A percentile compares a stretch with the other conserved stretches of the same genome.
These are phyloP conservation scores for Psylliodes chrysocephalus DNA, from an alignment of 2,888 invertebrate genomes.

Conservation along the genomic window DNA sequence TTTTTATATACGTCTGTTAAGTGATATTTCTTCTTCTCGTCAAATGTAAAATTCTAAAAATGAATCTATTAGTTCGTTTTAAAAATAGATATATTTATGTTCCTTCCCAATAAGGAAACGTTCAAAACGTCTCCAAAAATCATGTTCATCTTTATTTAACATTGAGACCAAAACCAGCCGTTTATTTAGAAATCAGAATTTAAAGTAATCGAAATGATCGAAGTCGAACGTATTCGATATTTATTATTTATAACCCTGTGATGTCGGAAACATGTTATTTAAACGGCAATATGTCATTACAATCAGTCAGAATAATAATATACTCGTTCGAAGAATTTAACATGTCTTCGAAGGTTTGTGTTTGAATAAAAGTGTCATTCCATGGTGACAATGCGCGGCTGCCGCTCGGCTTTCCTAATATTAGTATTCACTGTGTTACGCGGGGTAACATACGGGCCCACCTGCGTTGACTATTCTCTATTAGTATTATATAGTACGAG, in stretches of 20 bases:
- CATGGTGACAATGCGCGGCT: slow-evolving; percentile 42
- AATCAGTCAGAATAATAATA: slow-evolving; percentile 37
- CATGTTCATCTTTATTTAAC: too few species aligned
- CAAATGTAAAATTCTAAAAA: too few species aligned
- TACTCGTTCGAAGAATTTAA: slow-evolving; percentile 32
- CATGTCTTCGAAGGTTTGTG: slow-evolving; percentile 30
- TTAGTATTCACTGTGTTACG: slow-evolving; percentile 55
- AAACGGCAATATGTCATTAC: slow-evolving; percentile 35
- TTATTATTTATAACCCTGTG: slow-evolving; percentile 30
- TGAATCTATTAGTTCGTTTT: too few species aligned
- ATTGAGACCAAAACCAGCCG: not conserved
- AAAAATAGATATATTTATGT: too few species aligned
- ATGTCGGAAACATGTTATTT: slow-evolving; percentile 27
- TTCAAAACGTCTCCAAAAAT: too few species aligned
- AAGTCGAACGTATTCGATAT: slow-evolving; percentile 17
- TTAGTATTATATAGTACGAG: slow-evolving; percentile 42
- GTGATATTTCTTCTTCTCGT: too few species aligned
- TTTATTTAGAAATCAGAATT: slow-evolving; percentile 28
- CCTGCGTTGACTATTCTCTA: slow-evolving; percentile 59
- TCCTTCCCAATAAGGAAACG: too few species aligned
- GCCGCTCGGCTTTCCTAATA: slow-evolving; percentile 52
- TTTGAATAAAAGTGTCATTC: slow-evolving; percentile 40
- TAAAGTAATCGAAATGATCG: slow-evolving; percentile 12
- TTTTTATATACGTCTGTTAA: too few species aligned
- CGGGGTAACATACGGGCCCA: slow-evolving; percentile 58